Conservation (phyloP, 2,797 vertebrate species). For the Discoglossus pictus region DNA sequence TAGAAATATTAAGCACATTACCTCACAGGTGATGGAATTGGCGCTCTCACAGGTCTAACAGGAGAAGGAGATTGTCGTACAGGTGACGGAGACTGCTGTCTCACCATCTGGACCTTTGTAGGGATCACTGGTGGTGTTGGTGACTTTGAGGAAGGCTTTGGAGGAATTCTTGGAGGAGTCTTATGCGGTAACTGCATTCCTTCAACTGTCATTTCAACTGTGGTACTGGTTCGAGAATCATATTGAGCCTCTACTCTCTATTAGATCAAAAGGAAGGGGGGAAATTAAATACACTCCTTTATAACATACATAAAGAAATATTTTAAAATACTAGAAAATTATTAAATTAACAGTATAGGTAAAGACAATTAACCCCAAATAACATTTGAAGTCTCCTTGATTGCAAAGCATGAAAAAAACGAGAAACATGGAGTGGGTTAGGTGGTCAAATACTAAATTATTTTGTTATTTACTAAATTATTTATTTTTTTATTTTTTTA, state of each 20-base stretch:
- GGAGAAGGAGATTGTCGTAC: slow-evolving; percentile 94
- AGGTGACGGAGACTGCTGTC: slow-evolving; percentile 93
- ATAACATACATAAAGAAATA: no score
- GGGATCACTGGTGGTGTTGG: slow-evolving; percentile 79
- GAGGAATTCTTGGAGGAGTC: slow-evolving; percentile 91
- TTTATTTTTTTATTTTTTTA: no score
- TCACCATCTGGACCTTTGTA: slow-evolving; percentile 78
- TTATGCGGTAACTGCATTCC: slow-evolving; percentile 88
- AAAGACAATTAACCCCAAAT: no score
- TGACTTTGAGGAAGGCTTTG: slow-evolving; percentile 89
- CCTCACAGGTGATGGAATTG: slow-evolving; percentile 85
- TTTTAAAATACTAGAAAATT: no score
- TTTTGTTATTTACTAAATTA: no score
- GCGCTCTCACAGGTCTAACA: slow-evolving; percentile 90
- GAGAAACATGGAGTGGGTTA: no score
- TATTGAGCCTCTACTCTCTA: slow-evolving; percentile 84
- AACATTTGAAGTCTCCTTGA: no score
- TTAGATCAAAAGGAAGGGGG: slow-evolving; percentile 27
- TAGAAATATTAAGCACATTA: slow-evolving; percentile 57
- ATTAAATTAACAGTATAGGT: no score
- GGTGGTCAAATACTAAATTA: no score
- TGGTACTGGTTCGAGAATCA: slow-evolving; percentile 79
- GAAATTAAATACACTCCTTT: no score
- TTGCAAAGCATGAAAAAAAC: no score
- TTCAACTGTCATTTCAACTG: slow-evolving; percentile 85